A percentile compares a stretch with the other conserved stretches of the same genome.
Conservation (phyloP, 2,113 vertebrate genomes). For the Nyctereutes procyonoides region DNA sequence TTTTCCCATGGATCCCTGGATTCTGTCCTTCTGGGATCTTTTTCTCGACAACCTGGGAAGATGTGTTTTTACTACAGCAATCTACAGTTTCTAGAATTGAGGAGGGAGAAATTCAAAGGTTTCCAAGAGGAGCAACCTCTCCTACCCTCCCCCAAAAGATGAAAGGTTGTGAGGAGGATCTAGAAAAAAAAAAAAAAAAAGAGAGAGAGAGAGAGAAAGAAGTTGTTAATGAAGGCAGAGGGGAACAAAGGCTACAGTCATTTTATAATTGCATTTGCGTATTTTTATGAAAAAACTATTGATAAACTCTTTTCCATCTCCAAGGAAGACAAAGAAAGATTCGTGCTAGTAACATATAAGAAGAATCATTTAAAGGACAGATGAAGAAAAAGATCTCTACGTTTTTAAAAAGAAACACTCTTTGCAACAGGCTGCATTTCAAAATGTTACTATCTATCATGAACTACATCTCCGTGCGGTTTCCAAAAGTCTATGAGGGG, state of each 20-base stretch:
- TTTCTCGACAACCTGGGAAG: background rate
- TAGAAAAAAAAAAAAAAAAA: background rate
- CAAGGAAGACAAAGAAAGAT: background rate
- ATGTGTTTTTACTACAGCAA: background rate
- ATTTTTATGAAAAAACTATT: constrained; percentile 30
- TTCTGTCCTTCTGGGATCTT: background rate
- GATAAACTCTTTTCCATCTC: constrained; percentile 1
- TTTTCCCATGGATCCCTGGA: background rate
- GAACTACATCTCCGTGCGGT: background rate
- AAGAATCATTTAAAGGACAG: background rate
- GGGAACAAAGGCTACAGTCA: background rate
- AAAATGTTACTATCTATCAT: constrained; percentile 40
- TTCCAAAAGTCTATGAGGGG: background rate
- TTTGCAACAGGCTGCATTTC: background rate
- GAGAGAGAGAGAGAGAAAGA: background rate
- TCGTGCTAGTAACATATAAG: background rate
- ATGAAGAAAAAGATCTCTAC: background rate
- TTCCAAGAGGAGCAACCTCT: background rate
- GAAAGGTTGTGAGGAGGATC: background rate
- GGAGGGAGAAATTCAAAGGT: background rate
- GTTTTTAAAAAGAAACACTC: background rate
- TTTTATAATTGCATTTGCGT: background rate
- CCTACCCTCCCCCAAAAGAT: background rate
- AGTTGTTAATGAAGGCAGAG: background rate
- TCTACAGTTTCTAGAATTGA: background rate